Evolutionary conservation across 2,797 vertebrate species (phyloP).

Genomic region (Scleropages formosus): DNA sequence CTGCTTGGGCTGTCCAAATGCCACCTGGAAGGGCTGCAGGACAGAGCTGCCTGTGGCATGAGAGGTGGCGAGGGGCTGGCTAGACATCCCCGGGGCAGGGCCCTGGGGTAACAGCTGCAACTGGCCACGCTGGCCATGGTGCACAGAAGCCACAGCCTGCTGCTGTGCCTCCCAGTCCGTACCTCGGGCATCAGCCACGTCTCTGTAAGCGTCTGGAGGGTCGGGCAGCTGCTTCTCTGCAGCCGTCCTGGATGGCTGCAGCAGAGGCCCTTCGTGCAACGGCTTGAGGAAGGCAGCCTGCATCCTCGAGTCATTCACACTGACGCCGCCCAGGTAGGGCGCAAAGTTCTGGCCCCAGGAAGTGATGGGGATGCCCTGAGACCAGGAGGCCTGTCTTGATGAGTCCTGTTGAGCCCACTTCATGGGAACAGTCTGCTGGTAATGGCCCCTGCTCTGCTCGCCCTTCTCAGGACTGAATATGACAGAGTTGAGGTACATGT

Average conservation of each 20-base stretch:
- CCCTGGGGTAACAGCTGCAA: slow-evolving; percentile 63
- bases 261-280: slow-evolving; percentile 51
- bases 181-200: slow-evolving; percentile 51
- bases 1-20: slow-evolving; percentile 90
- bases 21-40: slow-evolving; percentile 90
- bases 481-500: slow-evolving; percentile 77
- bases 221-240: slow-evolving; percentile 70
- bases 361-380: slow-evolving; percentile 58
- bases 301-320: slow-evolving; percentile 53
- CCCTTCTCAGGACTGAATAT: slow-evolving; percentile 85
- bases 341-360: slow-evolving; percentile 79
- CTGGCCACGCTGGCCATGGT: slow-evolving; percentile 6
- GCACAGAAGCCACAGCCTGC: slow-evolving; percentile 38
- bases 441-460: slow-evolving; percentile 76
- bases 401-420: slow-evolving; percentile 84
- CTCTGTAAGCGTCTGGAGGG: slow-evolving; percentile 59
- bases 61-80: slow-evolving; percentile 67
- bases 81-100: slow-evolving; percentile 70
- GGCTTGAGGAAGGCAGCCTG: slow-evolving; percentile 63
- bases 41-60: slow-evolving; percentile 71
- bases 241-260: slow-evolving; percentile 65
- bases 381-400: slow-evolving; percentile 68
- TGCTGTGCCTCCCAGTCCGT: slow-evolving; percentile 74
- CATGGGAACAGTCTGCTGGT: slow-evolving; percentile 82
- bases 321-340: slow-evolving; percentile 70